Evolutionary conservation across 1,140 invertebrate genomes (phyloP).

Genomic region (Ephestia elutella): DNA sequence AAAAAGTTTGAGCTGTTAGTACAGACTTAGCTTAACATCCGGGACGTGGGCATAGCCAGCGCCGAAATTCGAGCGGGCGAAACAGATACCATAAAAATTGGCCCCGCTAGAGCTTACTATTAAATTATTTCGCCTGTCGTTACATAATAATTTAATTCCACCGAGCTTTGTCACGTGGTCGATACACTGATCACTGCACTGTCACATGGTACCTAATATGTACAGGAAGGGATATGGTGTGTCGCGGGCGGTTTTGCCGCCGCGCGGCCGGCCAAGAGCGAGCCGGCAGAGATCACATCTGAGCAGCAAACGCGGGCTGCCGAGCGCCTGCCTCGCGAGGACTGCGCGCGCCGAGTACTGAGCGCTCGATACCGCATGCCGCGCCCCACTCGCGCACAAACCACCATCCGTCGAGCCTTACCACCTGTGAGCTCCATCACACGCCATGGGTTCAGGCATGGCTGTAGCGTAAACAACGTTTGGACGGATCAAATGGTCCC

Average conservation of each 20-base stretch:
- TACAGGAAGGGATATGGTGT: slow-evolving; percentile 28
- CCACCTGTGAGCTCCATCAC: slow-evolving; percentile 66
- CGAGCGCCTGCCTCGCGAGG: slow-evolving; percentile 24
- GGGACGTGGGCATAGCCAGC: not conserved
- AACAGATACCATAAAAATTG: not conserved
- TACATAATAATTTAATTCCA: not conserved
- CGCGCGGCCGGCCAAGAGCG: slow-evolving; percentile 40
- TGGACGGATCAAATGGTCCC: not conserved
- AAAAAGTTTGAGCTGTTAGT: not conserved
- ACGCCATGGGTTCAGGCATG: slow-evolving; percentile 34
- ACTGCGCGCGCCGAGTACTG: slow-evolving; percentile 57
- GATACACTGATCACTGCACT: slow-evolving; percentile 28
- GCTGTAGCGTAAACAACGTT: slow-evolving; percentile 31
- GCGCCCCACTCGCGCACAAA: slow-evolving; percentile 41
- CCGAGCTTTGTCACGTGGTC: slow-evolving; percentile 7
- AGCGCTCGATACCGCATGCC: slow-evolving; percentile 54
- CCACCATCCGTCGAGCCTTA: slow-evolving; percentile 24
- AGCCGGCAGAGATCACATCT: slow-evolving; percentile 37
- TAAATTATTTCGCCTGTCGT: too few species aligned
- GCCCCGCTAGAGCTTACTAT: too few species aligned
- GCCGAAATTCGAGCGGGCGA: not conserved
- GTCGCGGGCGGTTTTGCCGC: slow-evolving; percentile 32
- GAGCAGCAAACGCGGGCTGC: slow-evolving; percentile 37
- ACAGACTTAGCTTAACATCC: not conserved
- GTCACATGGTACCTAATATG: slow-evolving; percentile 22